Base-by-base conservation (phyloP, 2,113 vertebrate genomes). In the Hystrix cristata region DNA sequence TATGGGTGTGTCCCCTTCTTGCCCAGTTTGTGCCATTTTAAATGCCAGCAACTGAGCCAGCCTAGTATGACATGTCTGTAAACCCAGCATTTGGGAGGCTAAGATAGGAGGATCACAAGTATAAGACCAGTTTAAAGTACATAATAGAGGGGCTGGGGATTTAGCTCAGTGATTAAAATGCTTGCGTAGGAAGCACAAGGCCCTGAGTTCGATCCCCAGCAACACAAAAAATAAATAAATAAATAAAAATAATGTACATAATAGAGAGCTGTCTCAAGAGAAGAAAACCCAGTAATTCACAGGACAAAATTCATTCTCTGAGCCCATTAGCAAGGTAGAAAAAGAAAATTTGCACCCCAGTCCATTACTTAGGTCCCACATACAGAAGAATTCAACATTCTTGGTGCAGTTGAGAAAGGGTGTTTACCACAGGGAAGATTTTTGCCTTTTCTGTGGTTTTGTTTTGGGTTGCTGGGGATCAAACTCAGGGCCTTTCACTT, bases 371-470 rank as follows among this genome's bases (percentile, higher is more conserved):
- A 71, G 53, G 34, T 12, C 8, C 29, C 4, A n/a, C 19, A 16
- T 74, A 60, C 8, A 69, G 19, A 90, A 51, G 25, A 72, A 5
- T 25, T 72, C 62, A 81, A 7, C 85, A 83, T 43, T 53, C 23
- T 46, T 69, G 23, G 12, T 87, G 69, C 27, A 31, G 27, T 34
- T 87, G 13, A 85, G 81, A 88, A 62, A 67, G 78, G 71, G 7
- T 74, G 13, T 74, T 69, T 80, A 46, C 59, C 25, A 85, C 57
- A 31, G 72, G n/a, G 51, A n/a, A 59, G 29, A 87, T 87, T 96
- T 79, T 96, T 65, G 38, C 34, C 19, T 96, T 92, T 98, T 89
- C 93, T 96, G 48, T 95, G 94, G 95, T 94, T 95, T 93, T 97
- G 38, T 38, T 38, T 38, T 38, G 38, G 38, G 2, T 38, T 38